These are phyloP conservation scores for Drosophila subsilvestris DNA, from an alignment of 2,888 invertebrate genomes.

Conservation along the genomic window DNA sequence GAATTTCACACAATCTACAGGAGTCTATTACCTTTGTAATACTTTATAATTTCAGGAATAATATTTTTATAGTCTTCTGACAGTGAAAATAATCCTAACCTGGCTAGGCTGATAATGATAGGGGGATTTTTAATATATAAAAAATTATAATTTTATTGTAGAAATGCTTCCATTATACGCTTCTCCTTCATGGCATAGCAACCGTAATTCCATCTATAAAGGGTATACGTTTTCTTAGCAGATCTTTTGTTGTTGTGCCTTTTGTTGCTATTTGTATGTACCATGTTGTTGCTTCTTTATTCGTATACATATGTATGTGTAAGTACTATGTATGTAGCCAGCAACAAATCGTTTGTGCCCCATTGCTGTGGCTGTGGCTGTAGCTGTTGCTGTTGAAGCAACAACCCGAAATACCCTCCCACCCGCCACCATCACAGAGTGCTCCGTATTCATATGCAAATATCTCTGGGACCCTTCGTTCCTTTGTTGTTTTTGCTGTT, in stretches of 20 bases:
- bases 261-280: slow-evolving; percentile 44
- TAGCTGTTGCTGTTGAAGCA: slow-evolving; percentile 41
- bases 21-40: no score
- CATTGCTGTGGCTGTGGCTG: slow-evolving; percentile 19
- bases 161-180: neutral
- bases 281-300: slow-evolving; percentile 48
- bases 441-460: slow-evolving; percentile 74
- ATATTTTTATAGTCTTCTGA: no score
- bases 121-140: no score
- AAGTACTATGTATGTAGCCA: slow-evolving; percentile 4
- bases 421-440: slow-evolving; percentile 25
- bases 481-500: slow-evolving; percentile 24
- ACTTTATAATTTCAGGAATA: neutral
- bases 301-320: slow-evolving; percentile 37
- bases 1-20: no score
- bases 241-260: slow-evolving; percentile 39
- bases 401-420: slow-evolving; percentile 45
- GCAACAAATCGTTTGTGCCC: slow-evolving; percentile 61
- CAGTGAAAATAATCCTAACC: no score
- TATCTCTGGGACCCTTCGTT: slow-evolving; percentile 68
- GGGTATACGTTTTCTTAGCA: slow-evolving; percentile 32
- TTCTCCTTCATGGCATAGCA: neutral
- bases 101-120: no score
- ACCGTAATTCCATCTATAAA: neutral
- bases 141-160: neutral